A percentile compares a stretch with the other conserved stretches of the same genome.
These are phyloP conservation scores for Drosophila trapezifrons DNA, from an alignment of 1,140 invertebrate genomes.

Conservation along the genomic window DNA sequence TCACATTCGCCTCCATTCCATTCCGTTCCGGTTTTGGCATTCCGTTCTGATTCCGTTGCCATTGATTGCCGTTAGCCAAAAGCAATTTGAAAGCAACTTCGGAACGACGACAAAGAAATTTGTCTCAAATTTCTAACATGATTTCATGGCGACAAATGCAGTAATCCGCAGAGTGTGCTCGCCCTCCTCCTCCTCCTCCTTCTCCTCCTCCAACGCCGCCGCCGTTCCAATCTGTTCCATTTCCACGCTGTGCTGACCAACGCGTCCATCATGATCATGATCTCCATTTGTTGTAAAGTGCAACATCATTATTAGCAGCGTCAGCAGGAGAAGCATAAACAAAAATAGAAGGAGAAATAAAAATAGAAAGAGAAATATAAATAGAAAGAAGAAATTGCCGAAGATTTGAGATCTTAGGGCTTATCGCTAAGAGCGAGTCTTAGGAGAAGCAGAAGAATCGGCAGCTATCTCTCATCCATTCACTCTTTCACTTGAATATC, in stretches of 20 bases:
- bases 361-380: neutral
- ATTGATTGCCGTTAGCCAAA: constrained; percentile 45
- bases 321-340: neutral
- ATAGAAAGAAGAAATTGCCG: constrained; percentile 8
- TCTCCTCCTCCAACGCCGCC: neutral
- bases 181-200: neutral
- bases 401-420: constrained; percentile 10
- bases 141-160: constrained; percentile 54
- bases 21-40: constrained; percentile 39
- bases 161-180: constrained; percentile 4
- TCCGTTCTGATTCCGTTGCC: constrained; percentile 45
- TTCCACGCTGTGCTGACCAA: constrained; percentile 53
- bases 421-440: neutral
- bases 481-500: neutral
- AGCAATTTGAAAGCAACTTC: constrained; percentile 56
- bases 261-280: constrained; percentile 20
- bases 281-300: constrained; percentile 4
- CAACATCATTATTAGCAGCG: constrained; percentile 23
- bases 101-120: constrained; percentile 50
- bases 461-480: too few species aligned
- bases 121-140: constrained; percentile 62
- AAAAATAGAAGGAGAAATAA: neutral
- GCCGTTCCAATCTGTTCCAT: constrained; percentile 42
- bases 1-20: constrained; percentile 12
- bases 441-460: neutral